Conservation (phyloP, 1,140 invertebrate genomes). For the Callitettix versicolor region DNA sequence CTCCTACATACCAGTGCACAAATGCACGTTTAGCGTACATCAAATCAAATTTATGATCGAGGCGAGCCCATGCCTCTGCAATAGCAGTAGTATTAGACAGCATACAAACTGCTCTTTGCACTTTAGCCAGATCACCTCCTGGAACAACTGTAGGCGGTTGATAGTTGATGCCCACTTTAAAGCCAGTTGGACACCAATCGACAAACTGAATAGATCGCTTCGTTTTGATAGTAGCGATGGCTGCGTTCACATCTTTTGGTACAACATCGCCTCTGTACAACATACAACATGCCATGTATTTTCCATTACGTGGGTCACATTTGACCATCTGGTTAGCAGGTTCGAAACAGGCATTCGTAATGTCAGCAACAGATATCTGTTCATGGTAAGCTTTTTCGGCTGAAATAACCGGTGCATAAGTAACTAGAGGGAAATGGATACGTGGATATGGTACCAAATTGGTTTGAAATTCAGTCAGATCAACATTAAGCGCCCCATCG, state of each 20-base stretch:
- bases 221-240: constrained; percentile 55
- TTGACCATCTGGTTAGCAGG: constrained; percentile 68
- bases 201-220: constrained; percentile 50
- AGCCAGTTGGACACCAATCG: constrained; percentile 72
- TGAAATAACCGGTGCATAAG: constrained; percentile 66
- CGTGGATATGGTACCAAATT: constrained; percentile 49
- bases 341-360: constrained; percentile 56
- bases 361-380: constrained; percentile 46
- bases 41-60: constrained; percentile 43
- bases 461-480: constrained; percentile 76
- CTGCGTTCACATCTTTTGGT: constrained; percentile 57
- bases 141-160: constrained; percentile 62
- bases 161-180: constrained; percentile 52
- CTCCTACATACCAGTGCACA: constrained; percentile 36
- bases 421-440: constrained; percentile 50
- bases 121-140: constrained; percentile 71
- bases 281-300: constrained; percentile 83
- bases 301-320: constrained; percentile 64
- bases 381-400: constrained; percentile 56
- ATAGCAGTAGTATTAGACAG: constrained; percentile 75
- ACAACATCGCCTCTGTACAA: constrained; percentile 58
- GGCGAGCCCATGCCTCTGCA: constrained; percentile 41
- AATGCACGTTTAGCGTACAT: constrained; percentile 47
- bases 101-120: constrained; percentile 76
- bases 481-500: constrained; percentile 82